Conservation (phyloP, 2,113 vertebrate genomes). For the Lepidothrix coronata region DNA sequence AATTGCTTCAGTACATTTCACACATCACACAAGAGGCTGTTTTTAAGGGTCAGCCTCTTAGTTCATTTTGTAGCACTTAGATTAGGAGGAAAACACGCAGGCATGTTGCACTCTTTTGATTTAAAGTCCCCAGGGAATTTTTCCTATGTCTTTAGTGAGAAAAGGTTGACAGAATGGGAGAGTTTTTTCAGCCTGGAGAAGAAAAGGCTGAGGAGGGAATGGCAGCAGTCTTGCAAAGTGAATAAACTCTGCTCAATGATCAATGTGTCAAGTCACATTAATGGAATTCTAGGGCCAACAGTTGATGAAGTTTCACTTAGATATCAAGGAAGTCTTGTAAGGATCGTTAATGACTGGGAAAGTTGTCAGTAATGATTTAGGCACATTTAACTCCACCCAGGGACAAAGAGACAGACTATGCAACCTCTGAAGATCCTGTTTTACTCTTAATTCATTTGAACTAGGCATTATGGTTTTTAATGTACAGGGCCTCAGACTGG, state of each 20-base stretch:
- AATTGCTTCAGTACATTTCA: not conserved
- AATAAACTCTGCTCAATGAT: not conserved
- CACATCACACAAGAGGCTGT: not conserved
- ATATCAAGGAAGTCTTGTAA: not conserved
- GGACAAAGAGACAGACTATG: not conserved
- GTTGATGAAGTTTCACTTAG: not conserved
- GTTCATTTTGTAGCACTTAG: not conserved
- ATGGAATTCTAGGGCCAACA: not conserved
- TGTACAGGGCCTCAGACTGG: not conserved
- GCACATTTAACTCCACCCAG: not conserved
- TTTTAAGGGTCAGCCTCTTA: not conserved
- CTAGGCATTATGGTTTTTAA: not conserved
- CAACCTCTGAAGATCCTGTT: not conserved
- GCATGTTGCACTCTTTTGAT: not conserved
- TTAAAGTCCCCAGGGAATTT: not conserved
- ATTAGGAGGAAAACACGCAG: not conserved
- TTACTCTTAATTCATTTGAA: not conserved
- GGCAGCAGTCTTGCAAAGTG: not conserved
- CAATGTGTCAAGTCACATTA: not conserved
- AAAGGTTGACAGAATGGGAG: not conserved
- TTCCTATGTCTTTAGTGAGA: not conserved
- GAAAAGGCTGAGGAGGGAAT: not conserved
- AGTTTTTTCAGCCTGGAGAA: not conserved
- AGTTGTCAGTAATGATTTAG: not conserved
- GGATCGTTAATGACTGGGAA: not conserved